Percentiles rank a stretch among this genome's conserved stretches.
These are phyloP conservation scores for Beris morrisii DNA, from an alignment of 2,888 invertebrate species.

Conservation along the genomic window DNA sequence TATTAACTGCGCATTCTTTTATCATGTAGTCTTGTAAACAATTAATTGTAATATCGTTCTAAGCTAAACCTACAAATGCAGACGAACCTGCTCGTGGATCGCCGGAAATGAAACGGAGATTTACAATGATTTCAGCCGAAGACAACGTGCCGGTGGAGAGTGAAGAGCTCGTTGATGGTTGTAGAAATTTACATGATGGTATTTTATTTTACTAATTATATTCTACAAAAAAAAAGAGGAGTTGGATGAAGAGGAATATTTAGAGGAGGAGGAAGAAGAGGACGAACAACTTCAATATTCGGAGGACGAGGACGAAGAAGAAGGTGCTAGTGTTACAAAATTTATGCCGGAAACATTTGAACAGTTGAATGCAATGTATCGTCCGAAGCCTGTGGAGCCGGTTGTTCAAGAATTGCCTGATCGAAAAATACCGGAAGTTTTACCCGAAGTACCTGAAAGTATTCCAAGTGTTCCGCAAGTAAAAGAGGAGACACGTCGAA, in stretches of 20 bases:
- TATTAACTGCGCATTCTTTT: neutral
- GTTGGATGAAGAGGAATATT: slow-evolving; percentile 46
- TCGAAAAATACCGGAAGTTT: slow-evolving; percentile 47
- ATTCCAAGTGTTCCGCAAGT: slow-evolving; percentile 5
- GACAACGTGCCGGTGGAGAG: slow-evolving; percentile 49
- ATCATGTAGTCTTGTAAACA: neutral
- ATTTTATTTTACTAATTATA: neutral
- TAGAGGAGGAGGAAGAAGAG: slow-evolving; percentile 44
- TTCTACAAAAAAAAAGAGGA: slow-evolving; percentile 24
- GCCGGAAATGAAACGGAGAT: slow-evolving; percentile 48
- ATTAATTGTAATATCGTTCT: slow-evolving; percentile 10
- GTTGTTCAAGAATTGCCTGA: slow-evolving; percentile 41
- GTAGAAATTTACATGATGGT: slow-evolving; percentile 39
- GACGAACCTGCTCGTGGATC: slow-evolving; percentile 44
- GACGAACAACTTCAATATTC: slow-evolving; percentile 39
- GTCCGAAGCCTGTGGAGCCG: slow-evolving; percentile 42
- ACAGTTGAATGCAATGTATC: slow-evolving; percentile 50
- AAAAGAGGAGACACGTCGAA: neutral
- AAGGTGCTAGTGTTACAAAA: slow-evolving; percentile 38
- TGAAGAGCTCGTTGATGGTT: slow-evolving; percentile 47
- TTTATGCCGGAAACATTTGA: slow-evolving; percentile 52
- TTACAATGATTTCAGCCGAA: slow-evolving; percentile 51
- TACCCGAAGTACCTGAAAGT: slow-evolving; percentile 46
- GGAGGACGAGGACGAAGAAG: slow-evolving; percentile 46
- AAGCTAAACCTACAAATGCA: slow-evolving; percentile 31